A percentile compares a stretch with the other conserved stretches of the same genome.
Conservation (phyloP, 1,140 invertebrate species). For the Stenopsyche tienmushanensis region DNA sequence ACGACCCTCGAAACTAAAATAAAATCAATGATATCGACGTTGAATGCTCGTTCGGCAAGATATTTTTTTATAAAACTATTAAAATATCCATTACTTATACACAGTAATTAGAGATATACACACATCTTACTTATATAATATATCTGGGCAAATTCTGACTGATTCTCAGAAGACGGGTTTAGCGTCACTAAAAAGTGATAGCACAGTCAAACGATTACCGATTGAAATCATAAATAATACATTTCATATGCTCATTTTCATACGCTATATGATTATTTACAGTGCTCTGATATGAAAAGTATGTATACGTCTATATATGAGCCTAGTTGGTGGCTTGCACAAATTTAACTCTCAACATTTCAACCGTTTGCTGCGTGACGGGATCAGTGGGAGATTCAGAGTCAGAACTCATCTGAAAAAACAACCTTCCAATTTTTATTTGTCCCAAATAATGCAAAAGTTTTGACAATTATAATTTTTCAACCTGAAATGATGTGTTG, state of each 20-base stretch:
- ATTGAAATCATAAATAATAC: constrained; percentile 4
- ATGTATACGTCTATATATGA: background rate
- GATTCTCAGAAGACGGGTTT: too few species aligned
- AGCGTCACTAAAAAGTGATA: too few species aligned
- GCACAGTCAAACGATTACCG: too few species aligned
- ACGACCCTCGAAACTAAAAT: too few species aligned
- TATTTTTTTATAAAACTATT: too few species aligned
- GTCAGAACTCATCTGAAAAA: constrained; percentile 55
- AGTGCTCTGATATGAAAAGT: constrained; percentile 23
- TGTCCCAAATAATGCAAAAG: background rate
- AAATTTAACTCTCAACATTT: constrained; percentile 38
- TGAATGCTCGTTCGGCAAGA: too few species aligned
- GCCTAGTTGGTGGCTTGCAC: constrained; percentile 31
- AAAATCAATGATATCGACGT: too few species aligned
- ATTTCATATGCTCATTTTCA: background rate
- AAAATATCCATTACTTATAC: too few species aligned
- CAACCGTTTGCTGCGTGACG: constrained; percentile 51
- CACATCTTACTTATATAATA: too few species aligned
- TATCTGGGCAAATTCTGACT: too few species aligned
- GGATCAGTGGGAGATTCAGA: constrained; percentile 64
- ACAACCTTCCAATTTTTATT: background rate
- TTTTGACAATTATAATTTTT: background rate
- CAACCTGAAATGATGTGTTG: constrained; percentile 33
- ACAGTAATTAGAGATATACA: too few species aligned
- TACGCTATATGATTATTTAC: background rate